Percentiles rank a stretch among this genome's conserved stretches.
These are phyloP conservation scores for Chymomyza caudatula DNA, from an alignment of 2,888 invertebrate genomes.

Conservation along the genomic window DNA sequence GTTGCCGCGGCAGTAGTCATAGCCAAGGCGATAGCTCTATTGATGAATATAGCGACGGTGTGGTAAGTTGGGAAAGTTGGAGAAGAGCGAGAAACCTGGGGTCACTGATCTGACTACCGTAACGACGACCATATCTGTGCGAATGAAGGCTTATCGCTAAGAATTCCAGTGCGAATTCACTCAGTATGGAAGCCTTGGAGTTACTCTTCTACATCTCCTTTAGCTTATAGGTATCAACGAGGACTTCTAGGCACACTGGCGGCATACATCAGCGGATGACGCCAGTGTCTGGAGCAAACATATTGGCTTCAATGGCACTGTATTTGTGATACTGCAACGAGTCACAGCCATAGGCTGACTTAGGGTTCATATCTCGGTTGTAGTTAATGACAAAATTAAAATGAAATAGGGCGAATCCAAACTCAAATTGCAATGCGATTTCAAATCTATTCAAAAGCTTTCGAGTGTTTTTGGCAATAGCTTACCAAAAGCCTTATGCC, in stretches of 20 bases:
- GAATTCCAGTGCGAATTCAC: constrained; percentile 76
- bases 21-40: constrained; percentile 77
- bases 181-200: constrained; percentile 76
- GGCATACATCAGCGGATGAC: constrained; percentile 73
- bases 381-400: too few species aligned
- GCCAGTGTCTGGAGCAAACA: constrained; percentile 47
- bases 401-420: too few species aligned
- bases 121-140: constrained; percentile 39
- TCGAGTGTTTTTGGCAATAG: too few species aligned
- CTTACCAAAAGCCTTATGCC: too few species aligned
- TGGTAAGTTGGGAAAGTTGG: constrained; percentile 60
- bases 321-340: constrained; percentile 75
- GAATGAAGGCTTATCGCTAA: constrained; percentile 59
- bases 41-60: constrained; percentile 76
- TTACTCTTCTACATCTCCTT: constrained; percentile 77
- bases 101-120: constrained; percentile 71
- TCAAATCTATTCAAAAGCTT: too few species aligned
- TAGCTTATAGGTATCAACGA: constrained; percentile 71
- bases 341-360: constrained; percentile 78
- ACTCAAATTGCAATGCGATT: too few species aligned
- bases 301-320: constrained; percentile 72
- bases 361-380: constrained; percentile 75
- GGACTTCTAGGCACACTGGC: constrained; percentile 73
- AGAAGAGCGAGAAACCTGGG: constrained; percentile 74
- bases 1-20: constrained; percentile 77